These are phyloP conservation scores for Clarias batrachus DNA, from an alignment of 2,113 vertebrate species.

Conservation along the genomic window DNA sequence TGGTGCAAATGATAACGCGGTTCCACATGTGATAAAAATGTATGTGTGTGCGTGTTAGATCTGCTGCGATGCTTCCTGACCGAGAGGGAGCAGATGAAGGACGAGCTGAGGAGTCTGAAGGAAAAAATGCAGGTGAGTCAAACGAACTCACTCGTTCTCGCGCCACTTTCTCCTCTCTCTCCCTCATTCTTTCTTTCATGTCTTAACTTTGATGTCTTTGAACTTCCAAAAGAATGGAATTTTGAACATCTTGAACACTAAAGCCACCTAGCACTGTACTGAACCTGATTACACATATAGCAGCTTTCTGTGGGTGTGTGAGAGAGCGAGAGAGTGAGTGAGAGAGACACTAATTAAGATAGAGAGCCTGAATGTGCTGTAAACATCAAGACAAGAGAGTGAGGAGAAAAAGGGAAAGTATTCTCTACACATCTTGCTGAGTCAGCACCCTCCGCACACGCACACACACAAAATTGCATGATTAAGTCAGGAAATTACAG, in stretches of 20 bases:
- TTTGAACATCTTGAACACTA: neutral
- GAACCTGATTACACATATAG: neutral
- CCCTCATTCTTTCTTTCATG: neutral
- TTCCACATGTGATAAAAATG: neutral
- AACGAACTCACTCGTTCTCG: neutral
- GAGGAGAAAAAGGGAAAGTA: neutral
- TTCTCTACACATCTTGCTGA: neutral
- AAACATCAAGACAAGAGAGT: neutral
- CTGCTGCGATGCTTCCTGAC: slow-evolving; percentile 65
- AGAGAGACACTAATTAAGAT: neutral
- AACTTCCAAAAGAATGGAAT: neutral
- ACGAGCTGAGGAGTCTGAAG: slow-evolving; percentile 66
- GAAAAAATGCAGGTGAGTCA: slow-evolving; percentile 68
- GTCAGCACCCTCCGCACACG: neutral
- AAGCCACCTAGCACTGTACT: neutral
- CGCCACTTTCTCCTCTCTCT: neutral
- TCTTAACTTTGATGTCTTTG: neutral
- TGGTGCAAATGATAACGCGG: neutral
- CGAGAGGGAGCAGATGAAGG: slow-evolving; percentile 53
- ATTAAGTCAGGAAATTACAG: too few species aligned
- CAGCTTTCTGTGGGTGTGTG: too few species aligned
- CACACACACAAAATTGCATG: neutral
- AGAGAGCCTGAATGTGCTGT: neutral
- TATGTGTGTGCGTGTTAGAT: slow-evolving; percentile 57
- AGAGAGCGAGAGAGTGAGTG: neutral